Evolutionary conservation across 2,797 vertebrate genomes (phyloP).

Genomic region (Eulemur mongoz): DNA sequence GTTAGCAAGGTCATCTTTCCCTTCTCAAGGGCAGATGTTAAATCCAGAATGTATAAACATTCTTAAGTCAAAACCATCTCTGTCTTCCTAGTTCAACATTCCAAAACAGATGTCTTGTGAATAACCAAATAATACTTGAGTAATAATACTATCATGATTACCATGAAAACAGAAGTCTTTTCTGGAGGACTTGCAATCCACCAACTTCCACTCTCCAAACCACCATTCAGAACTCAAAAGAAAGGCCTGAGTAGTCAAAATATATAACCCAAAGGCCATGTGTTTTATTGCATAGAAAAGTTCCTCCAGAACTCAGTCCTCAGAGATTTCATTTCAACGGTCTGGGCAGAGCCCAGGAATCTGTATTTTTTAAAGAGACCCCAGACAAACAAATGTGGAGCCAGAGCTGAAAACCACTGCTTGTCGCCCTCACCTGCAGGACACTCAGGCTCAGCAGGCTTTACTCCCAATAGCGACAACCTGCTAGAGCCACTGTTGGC

Average conservation of each 20-base stretch:
- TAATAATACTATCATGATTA: background rate
- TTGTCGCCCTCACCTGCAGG: background rate
- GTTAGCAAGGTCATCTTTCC: background rate
- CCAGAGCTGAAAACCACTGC: background rate
- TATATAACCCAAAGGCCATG: background rate
- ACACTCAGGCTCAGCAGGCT: background rate
- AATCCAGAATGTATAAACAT: constrained; percentile 53
- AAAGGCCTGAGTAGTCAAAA: background rate
- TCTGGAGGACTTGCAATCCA: background rate
- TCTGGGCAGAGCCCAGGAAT: background rate
- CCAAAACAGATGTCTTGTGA: background rate
- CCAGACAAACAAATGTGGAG: background rate
- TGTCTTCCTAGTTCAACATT: constrained; percentile 47
- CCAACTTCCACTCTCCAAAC: background rate
- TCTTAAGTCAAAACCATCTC: constrained; percentile 39
- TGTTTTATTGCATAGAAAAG: background rate
- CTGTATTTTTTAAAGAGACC: background rate
- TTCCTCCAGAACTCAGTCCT: background rate
- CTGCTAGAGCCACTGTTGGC: background rate
- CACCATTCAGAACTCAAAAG: background rate
- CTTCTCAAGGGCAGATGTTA: constrained; percentile 21
- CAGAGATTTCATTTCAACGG: background rate
- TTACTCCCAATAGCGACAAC: background rate
- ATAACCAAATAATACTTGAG: background rate
- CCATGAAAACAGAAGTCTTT: background rate